Percentiles rank a stretch among this genome's conserved stretches.
Evolutionary conservation across 2,888 invertebrate genomes (phyloP).

Genomic region (Drosophila picticornis): DNA sequence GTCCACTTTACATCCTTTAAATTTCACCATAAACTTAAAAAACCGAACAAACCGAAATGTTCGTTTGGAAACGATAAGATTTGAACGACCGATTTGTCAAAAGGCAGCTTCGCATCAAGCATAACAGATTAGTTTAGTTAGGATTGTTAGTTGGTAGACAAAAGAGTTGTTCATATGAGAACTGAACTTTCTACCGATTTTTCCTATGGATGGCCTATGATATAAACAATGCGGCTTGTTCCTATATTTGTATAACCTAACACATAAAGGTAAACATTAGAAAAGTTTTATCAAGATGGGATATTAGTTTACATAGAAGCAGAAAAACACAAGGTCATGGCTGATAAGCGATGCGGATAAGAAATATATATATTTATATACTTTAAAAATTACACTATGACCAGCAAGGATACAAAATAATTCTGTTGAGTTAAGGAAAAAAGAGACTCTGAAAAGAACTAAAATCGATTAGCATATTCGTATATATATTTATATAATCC

Average conservation of each 20-base stretch:
- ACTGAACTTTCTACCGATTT: not conserved
- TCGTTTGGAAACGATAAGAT: not conserved
- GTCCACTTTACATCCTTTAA: not conserved
- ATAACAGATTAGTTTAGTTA: not conserved
- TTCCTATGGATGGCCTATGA: not conserved
- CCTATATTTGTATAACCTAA: not conserved
- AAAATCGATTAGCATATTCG: not conserved
- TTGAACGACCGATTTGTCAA: not conserved
- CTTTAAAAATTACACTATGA: rapidly evolving
- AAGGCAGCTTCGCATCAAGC: not conserved
- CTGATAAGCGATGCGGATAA: not conserved
- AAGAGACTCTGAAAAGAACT: not conserved
- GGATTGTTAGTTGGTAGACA: not conserved
- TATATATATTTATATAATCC: not conserved
- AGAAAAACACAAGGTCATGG: not conserved
- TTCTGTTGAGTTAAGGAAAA: not conserved
- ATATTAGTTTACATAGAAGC: not conserved
- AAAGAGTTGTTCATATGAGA: not conserved
- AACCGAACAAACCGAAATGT: not conserved
- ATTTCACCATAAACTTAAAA: not conserved
- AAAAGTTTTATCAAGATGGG: not conserved
- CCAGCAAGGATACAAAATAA: not conserved
- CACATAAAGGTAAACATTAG: not conserved
- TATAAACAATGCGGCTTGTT: not conserved
- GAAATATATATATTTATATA: not conserved